Evolutionary conservation across 2,797 vertebrate species (phyloP), one percentile per base, ranked within the genome.

Genomic region (Apogon hyalosoma): DNA sequence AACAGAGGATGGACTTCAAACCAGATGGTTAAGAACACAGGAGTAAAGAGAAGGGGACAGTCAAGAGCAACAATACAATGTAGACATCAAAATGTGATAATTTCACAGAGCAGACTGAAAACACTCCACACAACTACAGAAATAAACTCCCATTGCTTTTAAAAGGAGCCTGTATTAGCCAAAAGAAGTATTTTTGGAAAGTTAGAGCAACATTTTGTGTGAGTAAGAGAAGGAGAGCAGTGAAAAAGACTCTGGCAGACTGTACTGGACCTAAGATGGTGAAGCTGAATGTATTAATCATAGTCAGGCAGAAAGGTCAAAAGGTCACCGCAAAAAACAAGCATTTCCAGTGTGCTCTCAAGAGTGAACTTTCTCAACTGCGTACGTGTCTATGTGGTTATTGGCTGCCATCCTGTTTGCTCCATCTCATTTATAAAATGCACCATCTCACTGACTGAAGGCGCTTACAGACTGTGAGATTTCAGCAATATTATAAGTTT

Each of bases 71-170:
- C 64, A 15, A 75, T 54, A 66, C 46, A 75, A 73, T 57, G 53
- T 31, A 84, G 69, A 83, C 65, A 60, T 77, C 73, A 82, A 79
- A 55, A 86, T 56, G 77, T 43, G 78, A 79, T 73, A 3, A 74
- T 84, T 84, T 85, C 66, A 77, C 70, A 59, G 50, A 70, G 56
- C 47, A 56, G 47, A 9, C 49, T 72, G 71, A 73, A 87, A 68
- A 65, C 40, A 21, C 42, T 64, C 41, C 56, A 63, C 53, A 36
- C 59, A 42, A 36, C 0, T 67, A 83, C 81, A 21, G 60, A 82
- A 87, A 87, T 87, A 83, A 87, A 86, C 72, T 79, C 14, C 10
- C 57, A 67, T 52, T 63, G 53, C 69, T 73, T 80, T 73, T 45
- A 80, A 69, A 69, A 75, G 46, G 39, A 61, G 38, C 51, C 21